Conservation (phyloP, 2,888 invertebrate genomes). For the Hermodice carunculata region DNA sequence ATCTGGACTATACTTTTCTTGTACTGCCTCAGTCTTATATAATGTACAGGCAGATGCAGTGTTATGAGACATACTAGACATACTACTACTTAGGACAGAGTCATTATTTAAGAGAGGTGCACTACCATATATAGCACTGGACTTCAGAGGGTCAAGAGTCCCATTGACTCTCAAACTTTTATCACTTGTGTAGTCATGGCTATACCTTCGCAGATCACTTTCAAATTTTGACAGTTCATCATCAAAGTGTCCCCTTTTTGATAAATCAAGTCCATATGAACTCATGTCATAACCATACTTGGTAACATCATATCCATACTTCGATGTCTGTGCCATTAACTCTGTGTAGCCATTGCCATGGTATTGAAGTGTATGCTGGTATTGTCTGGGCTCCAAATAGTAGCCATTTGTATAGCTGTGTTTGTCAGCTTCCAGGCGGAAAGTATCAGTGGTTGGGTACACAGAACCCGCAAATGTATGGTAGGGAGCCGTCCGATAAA, state of each 20-base stretch:
- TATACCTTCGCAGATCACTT: constrained; percentile 56
- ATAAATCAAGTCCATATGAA: constrained; percentile 62
- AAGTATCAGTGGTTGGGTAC: constrained; percentile 48
- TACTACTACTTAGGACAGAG: constrained; percentile 15
- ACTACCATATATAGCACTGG: constrained; percentile 18
- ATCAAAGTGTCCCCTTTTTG: constrained; percentile 60
- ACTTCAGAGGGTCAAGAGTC: constrained; percentile 35
- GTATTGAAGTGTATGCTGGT: constrained; percentile 62
- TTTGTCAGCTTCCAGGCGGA: constrained; percentile 61
- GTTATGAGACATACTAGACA: background rate
- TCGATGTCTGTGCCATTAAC: constrained; percentile 55
- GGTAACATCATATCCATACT: constrained; percentile 61
- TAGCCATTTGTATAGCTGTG: constrained; percentile 62
- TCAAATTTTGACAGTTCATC: constrained; percentile 55
- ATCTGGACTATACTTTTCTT: background rate
- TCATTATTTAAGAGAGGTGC: constrained; percentile 25
- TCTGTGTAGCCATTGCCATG: constrained; percentile 64
- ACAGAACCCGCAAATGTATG: constrained; percentile 6
- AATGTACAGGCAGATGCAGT: constrained; percentile 30
- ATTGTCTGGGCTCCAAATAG: constrained; percentile 64
- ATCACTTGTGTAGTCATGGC: constrained; percentile 44
- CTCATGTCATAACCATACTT: constrained; percentile 56
- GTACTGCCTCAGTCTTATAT: constrained; percentile 19
- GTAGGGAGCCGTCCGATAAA: constrained; percentile 34
- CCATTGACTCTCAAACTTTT: constrained; percentile 56